A percentile compares a stretch with the other conserved stretches of the same genome.
These are phyloP conservation scores for Petrosia ficiformis DNA, from an alignment of 37 sponge, comb jelly and placozoan genomes.

Conservation along the genomic window DNA sequence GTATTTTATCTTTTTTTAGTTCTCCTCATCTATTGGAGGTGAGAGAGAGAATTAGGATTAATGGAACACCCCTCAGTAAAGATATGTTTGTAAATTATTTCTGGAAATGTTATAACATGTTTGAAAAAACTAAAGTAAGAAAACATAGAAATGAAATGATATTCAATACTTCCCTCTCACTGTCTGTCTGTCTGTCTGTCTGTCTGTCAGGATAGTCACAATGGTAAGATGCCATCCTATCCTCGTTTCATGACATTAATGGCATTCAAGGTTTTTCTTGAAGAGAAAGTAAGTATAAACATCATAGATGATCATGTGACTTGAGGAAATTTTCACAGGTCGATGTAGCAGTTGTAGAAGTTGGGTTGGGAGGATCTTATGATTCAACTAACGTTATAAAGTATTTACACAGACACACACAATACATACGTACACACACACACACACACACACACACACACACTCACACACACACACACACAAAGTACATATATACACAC, in stretches of 20 bases:
- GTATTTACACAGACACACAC: constrained; percentile 27
- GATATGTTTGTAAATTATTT: constrained; percentile 73
- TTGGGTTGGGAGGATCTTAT: constrained; percentile 93
- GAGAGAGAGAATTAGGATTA: constrained; percentile 90
- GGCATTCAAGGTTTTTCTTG: constrained; percentile 78
- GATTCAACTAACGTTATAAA: constrained; percentile 87
- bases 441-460: background rate
- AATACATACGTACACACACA: too few relatives aligned
- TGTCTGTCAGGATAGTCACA: constrained; percentile 8
- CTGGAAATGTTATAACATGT: constrained; percentile 70
- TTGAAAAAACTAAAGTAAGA: constrained; percentile 47
- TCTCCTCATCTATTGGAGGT: constrained; percentile 94
- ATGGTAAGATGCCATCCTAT: constrained; percentile 71
- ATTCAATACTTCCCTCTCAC: background rate
- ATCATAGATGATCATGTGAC: background rate
- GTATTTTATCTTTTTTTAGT: constrained; percentile 42
- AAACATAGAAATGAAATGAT: background rate
- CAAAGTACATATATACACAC: too few relatives aligned
- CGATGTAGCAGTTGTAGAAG: constrained; percentile 95
- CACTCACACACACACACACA: background rate
- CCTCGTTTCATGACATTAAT: constrained; percentile 83
- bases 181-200: background rate
- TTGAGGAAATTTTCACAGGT: constrained; percentile 38
- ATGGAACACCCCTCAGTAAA: constrained; percentile 83
- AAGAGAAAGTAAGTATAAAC: constrained; percentile 62